Conservation (phyloP, 30 jellyfish, hydroid and myxozoan genomes). For the Aurelia sp. region DNA sequence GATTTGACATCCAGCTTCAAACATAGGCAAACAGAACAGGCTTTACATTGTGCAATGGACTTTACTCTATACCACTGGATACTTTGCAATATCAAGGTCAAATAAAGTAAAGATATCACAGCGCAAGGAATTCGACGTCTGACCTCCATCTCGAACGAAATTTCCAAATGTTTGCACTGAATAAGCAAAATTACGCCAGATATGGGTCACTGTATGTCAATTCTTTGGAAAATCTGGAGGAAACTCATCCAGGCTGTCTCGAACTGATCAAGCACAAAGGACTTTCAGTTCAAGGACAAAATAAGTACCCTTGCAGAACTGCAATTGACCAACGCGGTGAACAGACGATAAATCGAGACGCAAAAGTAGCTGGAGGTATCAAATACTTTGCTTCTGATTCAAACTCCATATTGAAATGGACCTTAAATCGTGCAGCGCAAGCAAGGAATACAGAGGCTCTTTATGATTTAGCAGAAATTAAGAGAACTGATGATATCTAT, state of each 20-base stretch:
- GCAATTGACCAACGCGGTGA: constrained; percentile 55
- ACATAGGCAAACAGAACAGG: too few species aligned
- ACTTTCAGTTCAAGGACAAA: constrained; percentile 13
- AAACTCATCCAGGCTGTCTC: constrained; percentile 11
- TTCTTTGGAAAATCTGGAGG: constrained; percentile 3
- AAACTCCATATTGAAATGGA: constrained; percentile 30
- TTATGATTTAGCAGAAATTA: constrained; percentile 24
- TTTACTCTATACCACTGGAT: too few species aligned
- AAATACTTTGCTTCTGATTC: constrained; percentile 33
- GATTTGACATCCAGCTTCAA: too few species aligned
- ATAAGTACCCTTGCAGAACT: constrained; percentile 20
- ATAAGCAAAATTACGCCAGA: constrained; percentile 30
- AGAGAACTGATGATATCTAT: background rate
- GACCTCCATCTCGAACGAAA: too few species aligned
- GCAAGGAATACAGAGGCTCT: constrained; percentile 49
- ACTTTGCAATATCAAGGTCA: too few species aligned
- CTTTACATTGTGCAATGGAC: too few species aligned
- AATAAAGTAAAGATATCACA: too few species aligned
- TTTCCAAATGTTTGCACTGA: constrained; percentile 10
- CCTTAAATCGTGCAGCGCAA: constrained; percentile 36
- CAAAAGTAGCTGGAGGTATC: constrained; percentile 57
- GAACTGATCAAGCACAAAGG: constrained; percentile 10
- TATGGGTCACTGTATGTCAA: constrained; percentile 13
- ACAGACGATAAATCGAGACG: constrained; percentile 63
- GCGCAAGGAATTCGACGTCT: too few species aligned